Base-by-base conservation (phyloP, 2,888 invertebrate species). In the Odontocolon sp. region DNA sequence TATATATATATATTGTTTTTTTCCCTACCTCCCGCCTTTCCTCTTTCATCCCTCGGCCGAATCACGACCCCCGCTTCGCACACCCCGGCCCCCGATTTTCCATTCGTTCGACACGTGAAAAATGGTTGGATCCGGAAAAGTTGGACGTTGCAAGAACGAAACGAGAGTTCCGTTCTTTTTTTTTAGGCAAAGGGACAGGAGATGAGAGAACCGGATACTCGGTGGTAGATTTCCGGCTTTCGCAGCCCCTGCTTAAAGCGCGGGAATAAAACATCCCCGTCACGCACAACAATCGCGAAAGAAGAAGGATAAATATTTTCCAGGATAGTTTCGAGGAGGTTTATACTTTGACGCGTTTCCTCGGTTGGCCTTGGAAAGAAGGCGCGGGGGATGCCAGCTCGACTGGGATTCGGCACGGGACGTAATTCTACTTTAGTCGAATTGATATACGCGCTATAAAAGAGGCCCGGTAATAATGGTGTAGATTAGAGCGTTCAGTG, bases 361-460 rank as follows among this genome's bases (percentile, higher is more conserved):
- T 11, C 21, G 18, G 36, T 21, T 47, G 36, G n/a, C 57, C 14
- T 11, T 11, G 38, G 21, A 18, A 16, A 45, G 67, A n/a, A n/a
- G n/a, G n/a, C n/a, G n/a, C n/a, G n/a, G n/a, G n/a, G n/a, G n/a
- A n/a, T n/a, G n/a, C n/a, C n/a, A n/a, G 23, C 36, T 38, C 47
- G 47, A 38, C 61, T 50, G 59, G 69, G 78, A 85, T 85, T 82
- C 82, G 81, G 83, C 78, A 79, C 80, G 79, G 78, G 80, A 80
- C 81, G 80, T 82, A 81, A 71, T 78, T 77, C 68, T 68, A 69
- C 81, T 80, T 77, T 79, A 50, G 63, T 42, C 63, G 76, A 82
- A 83, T 82, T 86, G 85, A 86, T 86, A 86, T 86, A 87, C 81
- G 83, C 77, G 80, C 83, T 81, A 84, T 86, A 85, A 86, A 86